These are phyloP conservation scores for Mycalesis mineus DNA, from an alignment of 2,888 invertebrate genomes.

Conservation along the genomic window DNA sequence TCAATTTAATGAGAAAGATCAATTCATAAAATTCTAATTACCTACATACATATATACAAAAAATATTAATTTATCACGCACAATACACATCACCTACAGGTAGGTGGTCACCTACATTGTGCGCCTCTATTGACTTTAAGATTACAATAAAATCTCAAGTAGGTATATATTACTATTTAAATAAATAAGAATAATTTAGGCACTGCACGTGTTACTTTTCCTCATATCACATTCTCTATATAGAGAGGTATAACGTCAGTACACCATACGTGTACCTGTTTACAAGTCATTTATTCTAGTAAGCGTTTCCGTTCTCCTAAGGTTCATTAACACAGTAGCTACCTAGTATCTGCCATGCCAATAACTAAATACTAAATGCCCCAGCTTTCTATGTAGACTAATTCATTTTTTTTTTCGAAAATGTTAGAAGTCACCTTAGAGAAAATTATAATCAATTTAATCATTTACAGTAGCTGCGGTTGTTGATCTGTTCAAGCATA, in stretches of 20 bases:
- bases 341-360: neutral
- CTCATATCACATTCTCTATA: conserved; percentile 70
- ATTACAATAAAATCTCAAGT: conserved; percentile 35
- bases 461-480: no score
- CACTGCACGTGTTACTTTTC: conserved; percentile 69
- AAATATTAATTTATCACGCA: conserved; percentile 52
- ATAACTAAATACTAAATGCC: no score
- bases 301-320: conserved; percentile 71
- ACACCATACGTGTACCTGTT: conserved; percentile 36
- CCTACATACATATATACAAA: conserved; percentile 49
- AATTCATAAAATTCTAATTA: conserved; percentile 35
- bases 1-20: conserved; percentile 70
- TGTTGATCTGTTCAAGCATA: no score
- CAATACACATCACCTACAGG: conserved; percentile 22
- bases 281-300: conserved; percentile 65
- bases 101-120: conserved; percentile 26
- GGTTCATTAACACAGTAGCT: conserved; percentile 1
- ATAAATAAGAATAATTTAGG: conserved; percentile 73
- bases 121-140: conserved; percentile 30
- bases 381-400: no score
- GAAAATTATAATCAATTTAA: no score
- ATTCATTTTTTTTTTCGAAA: no score
- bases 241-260: conserved; percentile 45
- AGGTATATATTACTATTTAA: conserved; percentile 42
- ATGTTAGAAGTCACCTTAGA: no score